phyloP scores from a whole-genome alignment of 1,140 invertebrate species.

The Rhyacophila brunnea region DNA sequence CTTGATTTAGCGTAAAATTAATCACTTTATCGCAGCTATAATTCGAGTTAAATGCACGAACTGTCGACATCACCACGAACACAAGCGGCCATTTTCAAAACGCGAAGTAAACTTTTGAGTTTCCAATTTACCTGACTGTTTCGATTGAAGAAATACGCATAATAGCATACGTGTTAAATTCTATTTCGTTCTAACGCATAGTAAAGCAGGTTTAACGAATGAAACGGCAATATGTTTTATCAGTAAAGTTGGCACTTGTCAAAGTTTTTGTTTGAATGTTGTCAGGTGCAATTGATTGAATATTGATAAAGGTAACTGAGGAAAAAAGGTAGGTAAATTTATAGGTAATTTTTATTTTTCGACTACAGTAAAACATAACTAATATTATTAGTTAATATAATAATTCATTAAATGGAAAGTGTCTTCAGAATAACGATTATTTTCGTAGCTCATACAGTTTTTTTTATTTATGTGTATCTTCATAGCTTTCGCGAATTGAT shows the following conservation, averaged over 20 bases:
- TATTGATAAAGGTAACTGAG: constrained; percentile 6
- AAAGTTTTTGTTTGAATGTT: constrained; percentile 1
- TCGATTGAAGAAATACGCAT: constrained; percentile 3
- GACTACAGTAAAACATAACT: too few species aligned
- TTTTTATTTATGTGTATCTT: too few species aligned
- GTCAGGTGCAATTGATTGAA: constrained; percentile 9
- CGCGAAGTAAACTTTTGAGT: constrained; percentile 17
- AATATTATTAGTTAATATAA: too few species aligned
- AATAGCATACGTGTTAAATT: constrained; percentile 19
- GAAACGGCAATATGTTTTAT: constrained; percentile 13
- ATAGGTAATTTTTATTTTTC: neutral
- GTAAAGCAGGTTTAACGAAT: neutral
- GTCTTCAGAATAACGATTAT: too few species aligned
- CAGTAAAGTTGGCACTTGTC: constrained; percentile 11
- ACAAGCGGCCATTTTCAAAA: constrained; percentile 18
- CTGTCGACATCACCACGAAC: neutral
- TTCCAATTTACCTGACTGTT: constrained; percentile 22
- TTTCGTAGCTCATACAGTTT: too few species aligned
- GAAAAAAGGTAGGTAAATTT: neutral
- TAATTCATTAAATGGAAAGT: too few species aligned
- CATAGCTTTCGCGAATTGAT: too few species aligned
- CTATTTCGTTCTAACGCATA: constrained; percentile 2
- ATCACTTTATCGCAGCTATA: constrained; percentile 3
- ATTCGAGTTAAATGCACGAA: constrained; percentile 5
- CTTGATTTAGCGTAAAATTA: constrained; percentile 2